phyloP scores from a whole-genome alignment of 2,888 invertebrate genomes.

The Invenusta paracnida region DNA sequence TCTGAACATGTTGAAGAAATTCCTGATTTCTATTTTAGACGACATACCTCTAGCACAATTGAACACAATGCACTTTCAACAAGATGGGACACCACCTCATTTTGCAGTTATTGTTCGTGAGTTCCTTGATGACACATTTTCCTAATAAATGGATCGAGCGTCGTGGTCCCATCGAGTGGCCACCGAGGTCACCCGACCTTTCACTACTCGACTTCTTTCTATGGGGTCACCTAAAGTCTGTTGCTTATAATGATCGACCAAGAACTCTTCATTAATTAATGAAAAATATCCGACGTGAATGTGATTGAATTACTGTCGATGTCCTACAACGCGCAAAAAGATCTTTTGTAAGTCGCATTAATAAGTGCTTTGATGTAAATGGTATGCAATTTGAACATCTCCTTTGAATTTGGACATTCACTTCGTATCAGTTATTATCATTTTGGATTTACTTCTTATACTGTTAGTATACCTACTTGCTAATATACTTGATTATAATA shows the following conservation, averaged over 20 bases:
- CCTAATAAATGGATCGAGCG: not conserved
- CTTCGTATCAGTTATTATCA: not conserved
- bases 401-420: not conserved
- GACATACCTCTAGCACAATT: not conserved
- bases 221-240: slow-evolving; percentile 15
- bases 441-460: slow-evolving; percentile 8
- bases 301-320: not conserved
- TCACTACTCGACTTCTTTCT: not conserved
- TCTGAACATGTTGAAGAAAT: slow-evolving; percentile 5
- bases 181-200: not conserved
- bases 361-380: not conserved
- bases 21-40: not conserved
- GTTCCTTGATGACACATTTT: not conserved
- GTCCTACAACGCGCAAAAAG: not conserved
- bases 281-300: not conserved
- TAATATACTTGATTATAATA: not conserved
- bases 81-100: not conserved
- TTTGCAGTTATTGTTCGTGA: not conserved
- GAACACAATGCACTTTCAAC: not conserved
- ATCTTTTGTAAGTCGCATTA: not conserved
- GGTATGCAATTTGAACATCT: slow-evolving; percentile 4
- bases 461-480: not conserved
- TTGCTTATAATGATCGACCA: not conserved
- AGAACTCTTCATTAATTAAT: not conserved
- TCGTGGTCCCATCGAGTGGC: not conserved